Evolutionary conservation across 2,888 invertebrate species (phyloP).

Genomic region (Aethes cnicana): DNA sequence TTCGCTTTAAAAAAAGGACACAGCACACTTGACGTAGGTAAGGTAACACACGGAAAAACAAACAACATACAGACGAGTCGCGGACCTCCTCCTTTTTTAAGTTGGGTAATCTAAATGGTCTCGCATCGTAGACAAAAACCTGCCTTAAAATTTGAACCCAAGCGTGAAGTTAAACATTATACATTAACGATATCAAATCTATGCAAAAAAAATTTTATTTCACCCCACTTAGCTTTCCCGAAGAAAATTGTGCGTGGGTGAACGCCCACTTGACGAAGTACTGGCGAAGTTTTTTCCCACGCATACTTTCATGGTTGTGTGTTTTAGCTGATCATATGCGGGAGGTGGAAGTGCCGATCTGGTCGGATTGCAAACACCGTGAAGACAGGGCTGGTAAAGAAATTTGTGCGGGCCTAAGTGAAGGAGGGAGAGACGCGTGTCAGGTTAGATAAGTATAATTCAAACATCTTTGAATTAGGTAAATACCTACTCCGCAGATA

Average conservation of each 20-base stretch:
- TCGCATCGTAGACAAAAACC: too few species aligned
- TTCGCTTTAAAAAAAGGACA: too few species aligned
- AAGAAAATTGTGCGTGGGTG: neutral
- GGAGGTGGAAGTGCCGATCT: slow-evolving; percentile 90
- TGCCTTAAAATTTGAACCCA: too few species aligned
- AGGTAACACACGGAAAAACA: too few species aligned
- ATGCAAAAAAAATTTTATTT: slow-evolving; percentile 2
- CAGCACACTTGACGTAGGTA: too few species aligned
- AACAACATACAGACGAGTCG: too few species aligned
- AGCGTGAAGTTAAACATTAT: too few species aligned
- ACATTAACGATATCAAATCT: too few species aligned
- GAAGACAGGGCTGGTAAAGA: slow-evolving; percentile 85
- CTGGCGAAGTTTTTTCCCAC: slow-evolving; percentile 5
- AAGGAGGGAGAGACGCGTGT: slow-evolving; percentile 92
- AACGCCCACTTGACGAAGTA: slow-evolving; percentile 3
- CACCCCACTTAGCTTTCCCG: neutral
- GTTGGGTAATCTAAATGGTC: too few species aligned
- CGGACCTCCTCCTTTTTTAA: too few species aligned
- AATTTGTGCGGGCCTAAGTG: slow-evolving; percentile 88
- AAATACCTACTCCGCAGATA: too few species aligned
- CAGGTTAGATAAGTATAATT: slow-evolving; percentile 67
- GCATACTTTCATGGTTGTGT: slow-evolving; percentile 20
- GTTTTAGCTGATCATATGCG: slow-evolving; percentile 89
- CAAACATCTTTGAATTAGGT: neutral
- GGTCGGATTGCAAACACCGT: slow-evolving; percentile 84